These are phyloP conservation scores for Cotesia congregata DNA, from an alignment of 2,888 invertebrate species.

Conservation along the genomic window DNA sequence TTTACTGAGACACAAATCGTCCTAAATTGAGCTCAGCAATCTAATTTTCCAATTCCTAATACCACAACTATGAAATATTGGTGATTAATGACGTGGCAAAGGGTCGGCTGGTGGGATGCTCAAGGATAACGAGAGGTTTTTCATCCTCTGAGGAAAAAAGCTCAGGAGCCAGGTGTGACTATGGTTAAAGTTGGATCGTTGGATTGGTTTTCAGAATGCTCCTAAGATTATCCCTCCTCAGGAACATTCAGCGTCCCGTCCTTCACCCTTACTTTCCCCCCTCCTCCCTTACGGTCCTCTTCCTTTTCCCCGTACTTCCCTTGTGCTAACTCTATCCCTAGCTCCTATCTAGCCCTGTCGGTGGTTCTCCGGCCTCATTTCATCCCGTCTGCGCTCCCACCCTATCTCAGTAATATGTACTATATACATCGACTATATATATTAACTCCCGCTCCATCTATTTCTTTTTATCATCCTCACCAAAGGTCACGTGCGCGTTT, in stretches of 20 bases:
- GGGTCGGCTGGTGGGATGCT: constrained; percentile 34
- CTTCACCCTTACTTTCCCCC: constrained; percentile 43
- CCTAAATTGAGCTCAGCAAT: constrained; percentile 27
- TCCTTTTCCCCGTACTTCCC: neutral
- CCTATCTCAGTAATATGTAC: neutral
- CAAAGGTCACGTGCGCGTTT: constrained; percentile 38
- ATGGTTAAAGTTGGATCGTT: constrained; percentile 33
- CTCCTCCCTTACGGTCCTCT: neutral
- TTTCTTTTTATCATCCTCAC: constrained; percentile 25
- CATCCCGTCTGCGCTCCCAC: neutral
- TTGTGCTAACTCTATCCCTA: neutral
- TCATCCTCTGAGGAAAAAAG: constrained; percentile 47
- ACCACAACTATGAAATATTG: constrained; percentile 6
- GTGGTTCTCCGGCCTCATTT: constrained; percentile 9
- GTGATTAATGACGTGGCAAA: constrained; percentile 51
- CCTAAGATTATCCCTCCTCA: constrained; percentile 41
- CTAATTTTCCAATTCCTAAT: neutral
- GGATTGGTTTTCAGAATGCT: constrained; percentile 32
- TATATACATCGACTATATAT: constrained; percentile 1
- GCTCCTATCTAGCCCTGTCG: neutral
- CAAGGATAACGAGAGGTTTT: constrained; percentile 49
- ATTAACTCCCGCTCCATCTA: constrained; percentile 26
- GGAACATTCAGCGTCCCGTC: constrained; percentile 5
- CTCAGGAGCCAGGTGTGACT: constrained; percentile 46
- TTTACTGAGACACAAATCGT: too few relatives aligned